A percentile compares a stretch with the other conserved stretches of the same genome.
Conservation (phyloP, 2,888 invertebrate genomes). For the Vanessa cardui region DNA sequence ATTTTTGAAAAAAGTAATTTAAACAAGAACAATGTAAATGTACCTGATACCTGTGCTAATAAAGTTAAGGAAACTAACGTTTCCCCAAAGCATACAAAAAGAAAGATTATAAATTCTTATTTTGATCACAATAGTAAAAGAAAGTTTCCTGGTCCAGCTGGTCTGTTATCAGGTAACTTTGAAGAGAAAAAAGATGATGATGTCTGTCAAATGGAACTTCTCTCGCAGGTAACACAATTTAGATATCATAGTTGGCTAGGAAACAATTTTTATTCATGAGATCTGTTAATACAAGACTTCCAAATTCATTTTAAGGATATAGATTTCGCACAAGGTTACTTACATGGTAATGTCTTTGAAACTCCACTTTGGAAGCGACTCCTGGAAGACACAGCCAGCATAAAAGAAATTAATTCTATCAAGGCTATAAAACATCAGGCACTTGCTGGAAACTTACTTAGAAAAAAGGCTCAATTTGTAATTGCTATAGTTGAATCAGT, state of each 20-base stretch:
- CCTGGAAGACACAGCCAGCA: conserved; percentile 55
- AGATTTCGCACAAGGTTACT: conserved; percentile 62
- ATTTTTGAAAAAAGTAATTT: not conserved
- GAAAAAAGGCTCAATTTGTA: conserved; percentile 67
- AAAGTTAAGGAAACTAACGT: conserved; percentile 10
- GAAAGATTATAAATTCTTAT: conserved; percentile 69
- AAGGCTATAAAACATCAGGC: conserved; percentile 68
- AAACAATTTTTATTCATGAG: not conserved
- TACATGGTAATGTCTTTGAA: conserved; percentile 64
- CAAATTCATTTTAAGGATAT: conserved; percentile 60
- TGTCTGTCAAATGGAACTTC: conserved; percentile 66
- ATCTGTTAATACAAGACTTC: not conserved
- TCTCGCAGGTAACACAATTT: conserved; percentile 66
- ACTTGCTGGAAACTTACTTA: conserved; percentile 58
- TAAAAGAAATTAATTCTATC: conserved; percentile 62
- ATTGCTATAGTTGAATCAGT: conserved; percentile 71
- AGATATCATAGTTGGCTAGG: not conserved
- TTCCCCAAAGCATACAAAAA: conserved; percentile 64
- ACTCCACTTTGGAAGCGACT: conserved; percentile 67
- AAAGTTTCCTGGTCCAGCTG: conserved; percentile 78
- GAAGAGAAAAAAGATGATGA: conserved; percentile 63
- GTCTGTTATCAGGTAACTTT: conserved; percentile 63
- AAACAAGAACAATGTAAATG: not conserved
- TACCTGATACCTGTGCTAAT: not conserved
- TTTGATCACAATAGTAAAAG: conserved; percentile 72